Evolutionary conservation across 23 tunicate species (phyloP).

Genomic region (Styela plicata): DNA sequence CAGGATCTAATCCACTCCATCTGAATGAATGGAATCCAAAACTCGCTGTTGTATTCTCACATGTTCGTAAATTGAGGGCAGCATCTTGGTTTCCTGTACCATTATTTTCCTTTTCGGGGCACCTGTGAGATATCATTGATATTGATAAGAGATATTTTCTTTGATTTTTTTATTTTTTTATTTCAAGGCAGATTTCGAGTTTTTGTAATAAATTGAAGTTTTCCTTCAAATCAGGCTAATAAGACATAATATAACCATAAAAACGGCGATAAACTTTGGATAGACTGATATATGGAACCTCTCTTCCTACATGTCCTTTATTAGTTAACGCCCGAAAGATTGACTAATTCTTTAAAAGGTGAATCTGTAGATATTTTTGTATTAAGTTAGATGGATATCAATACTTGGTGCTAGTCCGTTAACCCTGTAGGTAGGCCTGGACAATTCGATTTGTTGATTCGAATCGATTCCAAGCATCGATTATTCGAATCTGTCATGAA

Average conservation of each 20-base stretch:
- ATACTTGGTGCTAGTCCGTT: too few relatives aligned
- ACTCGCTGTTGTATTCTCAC: not conserved
- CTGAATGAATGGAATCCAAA: slow-evolving; percentile 2
- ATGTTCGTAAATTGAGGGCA: not conserved
- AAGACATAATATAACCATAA: not conserved
- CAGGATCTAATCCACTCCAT: not conserved
- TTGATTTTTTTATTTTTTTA: too few relatives aligned
- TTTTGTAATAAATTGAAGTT: too few relatives aligned
- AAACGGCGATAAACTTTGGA: too few relatives aligned
- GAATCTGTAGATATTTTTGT: not conserved
- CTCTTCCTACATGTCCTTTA: too few relatives aligned
- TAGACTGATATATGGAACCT: too few relatives aligned
- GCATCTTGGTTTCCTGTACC: slow-evolving; percentile 6
- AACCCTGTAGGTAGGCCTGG: too few relatives aligned
- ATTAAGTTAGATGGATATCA: not conserved
- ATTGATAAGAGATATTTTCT: not conserved
- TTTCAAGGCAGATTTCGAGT: too few relatives aligned
- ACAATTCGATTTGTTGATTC: too few relatives aligned
- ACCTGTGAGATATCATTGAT: not conserved
- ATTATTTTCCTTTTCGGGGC: slow-evolving; percentile 16
- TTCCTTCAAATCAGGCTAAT: not conserved
- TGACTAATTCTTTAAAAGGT: not conserved
- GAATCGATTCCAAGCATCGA: too few relatives aligned
- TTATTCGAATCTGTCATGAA: too few relatives aligned
- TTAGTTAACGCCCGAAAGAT: too few relatives aligned